phyloP scores from a whole-genome alignment of 2,113 vertebrate species.

The Stigmatopora nigra region DNA sequence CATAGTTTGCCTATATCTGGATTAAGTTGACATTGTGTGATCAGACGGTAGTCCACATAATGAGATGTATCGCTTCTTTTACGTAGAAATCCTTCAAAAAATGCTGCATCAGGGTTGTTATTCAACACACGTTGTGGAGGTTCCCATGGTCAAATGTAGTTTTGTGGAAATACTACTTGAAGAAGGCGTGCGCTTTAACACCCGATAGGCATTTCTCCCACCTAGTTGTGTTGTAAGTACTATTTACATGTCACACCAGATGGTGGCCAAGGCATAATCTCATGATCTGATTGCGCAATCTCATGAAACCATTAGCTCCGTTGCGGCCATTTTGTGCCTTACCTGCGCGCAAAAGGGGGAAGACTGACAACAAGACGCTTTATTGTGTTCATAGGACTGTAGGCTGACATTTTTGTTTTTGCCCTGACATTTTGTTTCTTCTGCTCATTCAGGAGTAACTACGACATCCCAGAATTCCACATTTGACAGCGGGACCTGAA shows the following conservation, averaged over 20 bases:
- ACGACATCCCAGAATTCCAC: conserved; percentile 57
- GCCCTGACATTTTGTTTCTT: conserved; percentile 47
- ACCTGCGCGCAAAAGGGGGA: neutral
- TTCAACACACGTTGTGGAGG: neutral
- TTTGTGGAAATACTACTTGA: no score
- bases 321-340: neutral
- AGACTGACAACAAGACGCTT: neutral
- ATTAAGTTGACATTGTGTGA: neutral
- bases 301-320: neutral
- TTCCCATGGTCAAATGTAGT: no score
- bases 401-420: neutral
- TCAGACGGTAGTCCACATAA: neutral
- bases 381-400: neutral
- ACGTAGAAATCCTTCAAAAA: neutral
- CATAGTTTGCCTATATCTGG: no score
- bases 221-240: neutral
- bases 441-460: conserved; percentile 75
- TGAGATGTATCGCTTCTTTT: neutral
- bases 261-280: neutral
- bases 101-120: neutral
- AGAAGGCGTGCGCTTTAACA: neutral
- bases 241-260: neutral
- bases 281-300: neutral
- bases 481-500: conserved; percentile 39
- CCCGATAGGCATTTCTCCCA: neutral